Evolutionary conservation across 2,797 vertebrate species (phyloP).

Genomic region (Emys orbicularis): DNA sequence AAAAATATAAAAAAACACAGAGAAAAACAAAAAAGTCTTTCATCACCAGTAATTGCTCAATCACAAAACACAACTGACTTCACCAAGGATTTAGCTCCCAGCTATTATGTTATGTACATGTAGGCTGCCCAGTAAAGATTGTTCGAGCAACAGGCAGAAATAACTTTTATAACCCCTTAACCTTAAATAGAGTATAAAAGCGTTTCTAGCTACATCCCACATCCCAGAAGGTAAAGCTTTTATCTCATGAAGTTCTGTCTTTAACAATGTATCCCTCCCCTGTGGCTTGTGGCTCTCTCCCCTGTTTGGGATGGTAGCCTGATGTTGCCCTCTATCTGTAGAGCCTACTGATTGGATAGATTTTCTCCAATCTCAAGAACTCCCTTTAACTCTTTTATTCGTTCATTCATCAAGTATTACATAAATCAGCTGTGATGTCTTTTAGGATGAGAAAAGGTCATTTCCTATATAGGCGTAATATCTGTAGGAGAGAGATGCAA

Average conservation of each 20-base stretch:
- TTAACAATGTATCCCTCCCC: neutral
- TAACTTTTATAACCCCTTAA: slow-evolving; percentile 40
- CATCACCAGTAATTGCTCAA: slow-evolving; percentile 41
- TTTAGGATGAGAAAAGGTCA: slow-evolving; percentile 22
- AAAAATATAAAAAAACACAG: neutral
- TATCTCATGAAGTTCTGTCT: neutral
- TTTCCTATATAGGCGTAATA: slow-evolving; percentile 15
- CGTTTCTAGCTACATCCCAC: slow-evolving; percentile 23
- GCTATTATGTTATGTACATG: slow-evolving; percentile 59
- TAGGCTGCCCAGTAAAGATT: slow-evolving; percentile 64
- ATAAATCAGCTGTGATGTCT: slow-evolving; percentile 30
- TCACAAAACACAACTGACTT: slow-evolving; percentile 62
- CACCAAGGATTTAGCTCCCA: slow-evolving; percentile 70
- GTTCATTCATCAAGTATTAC: neutral
- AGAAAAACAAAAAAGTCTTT: slow-evolving; percentile 6
- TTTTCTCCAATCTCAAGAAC: slow-evolving; percentile 21
- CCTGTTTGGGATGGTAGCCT: neutral
- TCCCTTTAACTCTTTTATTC: neutral
- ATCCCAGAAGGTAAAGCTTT: slow-evolving; percentile 13
- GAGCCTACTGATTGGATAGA: neutral
- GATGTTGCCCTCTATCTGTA: neutral
- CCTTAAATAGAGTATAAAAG: neutral
- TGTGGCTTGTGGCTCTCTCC: neutral
- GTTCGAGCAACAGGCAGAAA: slow-evolving; percentile 61
- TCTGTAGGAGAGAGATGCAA: neutral